A percentile compares a stretch with the other conserved stretches of the same genome.
These are phyloP conservation scores for Trachythela sp. DNA, from an alignment of 64 coral and sea anemone species.

Conservation along the genomic window DNA sequence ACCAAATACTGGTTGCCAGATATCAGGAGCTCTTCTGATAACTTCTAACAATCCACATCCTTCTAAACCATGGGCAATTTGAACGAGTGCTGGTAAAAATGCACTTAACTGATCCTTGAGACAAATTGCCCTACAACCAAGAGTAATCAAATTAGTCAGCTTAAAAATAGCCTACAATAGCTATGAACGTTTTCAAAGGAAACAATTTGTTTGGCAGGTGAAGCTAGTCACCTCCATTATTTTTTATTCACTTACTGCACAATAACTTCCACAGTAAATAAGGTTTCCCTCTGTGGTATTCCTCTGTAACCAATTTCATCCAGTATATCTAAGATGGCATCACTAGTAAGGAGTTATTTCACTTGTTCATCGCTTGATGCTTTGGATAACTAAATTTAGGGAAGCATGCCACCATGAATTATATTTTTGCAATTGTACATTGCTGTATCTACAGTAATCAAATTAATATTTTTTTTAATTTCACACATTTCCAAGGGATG, in stretches of 20 bases:
- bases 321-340: not conserved
- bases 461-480: no score
- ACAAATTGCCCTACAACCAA: not conserved
- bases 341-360: not conserved
- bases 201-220: no score
- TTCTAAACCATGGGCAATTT: not conserved
- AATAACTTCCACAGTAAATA: not conserved
- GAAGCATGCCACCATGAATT: no score
- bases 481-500: no score
- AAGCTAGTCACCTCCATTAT: no score
- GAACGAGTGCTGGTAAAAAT: not conserved
- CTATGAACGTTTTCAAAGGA: no score
- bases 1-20: constrained; percentile 1
- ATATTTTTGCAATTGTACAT: no score
- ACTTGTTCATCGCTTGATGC: not conserved
- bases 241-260: constrained; percentile 5
- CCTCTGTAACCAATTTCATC: not conserved
- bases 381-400: not conserved
- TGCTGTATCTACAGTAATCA: no score
- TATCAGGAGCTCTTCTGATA: not conserved
- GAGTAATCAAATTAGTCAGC: no score
- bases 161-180: no score
- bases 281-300: not conserved
- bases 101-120: not conserved
- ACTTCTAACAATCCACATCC: not conserved